These are phyloP conservation scores for Cephus spinipes DNA, from an alignment of 2,888 invertebrate species.

Conservation along the genomic window DNA sequence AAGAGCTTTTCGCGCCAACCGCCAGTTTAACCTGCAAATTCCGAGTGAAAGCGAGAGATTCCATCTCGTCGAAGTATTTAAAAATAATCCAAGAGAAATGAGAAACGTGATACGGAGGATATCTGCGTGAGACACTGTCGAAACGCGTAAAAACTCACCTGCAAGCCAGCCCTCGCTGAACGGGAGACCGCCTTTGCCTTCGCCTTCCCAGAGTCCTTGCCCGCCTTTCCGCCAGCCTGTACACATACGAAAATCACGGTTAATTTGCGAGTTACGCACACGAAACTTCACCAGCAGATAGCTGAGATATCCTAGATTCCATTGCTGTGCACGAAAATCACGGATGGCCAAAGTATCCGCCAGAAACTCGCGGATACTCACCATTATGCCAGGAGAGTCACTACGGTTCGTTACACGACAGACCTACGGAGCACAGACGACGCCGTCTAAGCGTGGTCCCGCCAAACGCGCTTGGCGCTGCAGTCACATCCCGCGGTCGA, in stretches of 20 bases:
- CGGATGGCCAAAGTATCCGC: constrained; percentile 58
- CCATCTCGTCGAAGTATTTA: too few relatives aligned
- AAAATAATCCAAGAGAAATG: too few relatives aligned
- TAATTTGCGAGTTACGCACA: constrained; percentile 70
- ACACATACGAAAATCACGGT: constrained; percentile 64
- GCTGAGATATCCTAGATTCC: constrained; percentile 57
- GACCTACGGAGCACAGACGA: constrained; percentile 47
- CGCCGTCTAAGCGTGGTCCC: constrained; percentile 54
- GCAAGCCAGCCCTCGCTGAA: constrained; percentile 98
- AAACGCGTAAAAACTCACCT: constrained; percentile 74
- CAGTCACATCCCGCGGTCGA: constrained; percentile 46
- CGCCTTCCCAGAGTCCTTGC: constrained; percentile 99
- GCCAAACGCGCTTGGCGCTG: constrained; percentile 63
- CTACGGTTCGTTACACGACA: constrained; percentile 52
- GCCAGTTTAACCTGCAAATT: constrained; percentile 39
- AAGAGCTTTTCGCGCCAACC: constrained; percentile 57
- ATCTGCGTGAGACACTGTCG: neutral
- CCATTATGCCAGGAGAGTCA: constrained; percentile 63
- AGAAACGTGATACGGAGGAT: neutral
- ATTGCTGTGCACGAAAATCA: constrained; percentile 34
- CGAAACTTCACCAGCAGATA: constrained; percentile 72
- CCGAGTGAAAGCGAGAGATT: too few relatives aligned
- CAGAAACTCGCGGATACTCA: constrained; percentile 67
- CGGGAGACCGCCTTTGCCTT: constrained; percentile 99
- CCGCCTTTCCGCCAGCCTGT: constrained; percentile 99